These are phyloP conservation scores for Cremastinae sp. DNA, from an alignment of 2,888 invertebrate species.

Conservation along the genomic window DNA sequence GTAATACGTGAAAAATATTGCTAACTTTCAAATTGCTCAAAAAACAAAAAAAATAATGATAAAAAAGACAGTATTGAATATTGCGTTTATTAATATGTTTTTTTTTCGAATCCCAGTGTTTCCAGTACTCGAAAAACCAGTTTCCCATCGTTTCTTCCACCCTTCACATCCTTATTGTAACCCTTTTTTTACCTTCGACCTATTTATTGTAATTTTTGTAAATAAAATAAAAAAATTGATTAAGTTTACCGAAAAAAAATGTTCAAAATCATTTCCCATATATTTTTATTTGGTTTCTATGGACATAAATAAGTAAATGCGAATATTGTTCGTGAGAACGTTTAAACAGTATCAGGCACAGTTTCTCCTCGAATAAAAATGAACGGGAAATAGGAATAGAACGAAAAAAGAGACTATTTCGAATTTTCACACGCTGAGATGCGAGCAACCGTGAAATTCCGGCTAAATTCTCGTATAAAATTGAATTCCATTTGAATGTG, in stretches of 20 bases:
- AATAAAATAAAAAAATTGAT: constrained; percentile 66
- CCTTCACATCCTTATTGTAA: not conserved
- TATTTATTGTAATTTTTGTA: constrained; percentile 74
- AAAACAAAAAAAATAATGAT: not conserved
- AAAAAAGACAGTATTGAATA: too few species aligned
- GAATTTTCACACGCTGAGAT: constrained; percentile 48
- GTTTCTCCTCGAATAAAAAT: too few species aligned
- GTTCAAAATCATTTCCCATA: too few species aligned
- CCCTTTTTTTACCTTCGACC: constrained; percentile 38
- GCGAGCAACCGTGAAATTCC: constrained; percentile 44
- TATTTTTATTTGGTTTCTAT: not conserved
- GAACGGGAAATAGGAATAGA: too few species aligned
- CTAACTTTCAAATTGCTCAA: constrained; percentile 10
- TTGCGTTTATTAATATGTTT: too few species aligned
- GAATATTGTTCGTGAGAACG: too few species aligned
- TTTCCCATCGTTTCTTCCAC: not conserved
- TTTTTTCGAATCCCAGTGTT: too few species aligned
- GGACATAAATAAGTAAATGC: too few species aligned
- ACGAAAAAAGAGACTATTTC: too few species aligned
- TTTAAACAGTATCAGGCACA: too few species aligned
- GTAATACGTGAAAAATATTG: not conserved
- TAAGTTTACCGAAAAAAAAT: too few species aligned
- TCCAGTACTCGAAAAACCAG: not conserved
- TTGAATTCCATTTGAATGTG: constrained; percentile 6
- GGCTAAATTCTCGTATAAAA: constrained; percentile 26